Conservation (phyloP, 1,140 invertebrate genomes). For the Carposina sasakii region DNA sequence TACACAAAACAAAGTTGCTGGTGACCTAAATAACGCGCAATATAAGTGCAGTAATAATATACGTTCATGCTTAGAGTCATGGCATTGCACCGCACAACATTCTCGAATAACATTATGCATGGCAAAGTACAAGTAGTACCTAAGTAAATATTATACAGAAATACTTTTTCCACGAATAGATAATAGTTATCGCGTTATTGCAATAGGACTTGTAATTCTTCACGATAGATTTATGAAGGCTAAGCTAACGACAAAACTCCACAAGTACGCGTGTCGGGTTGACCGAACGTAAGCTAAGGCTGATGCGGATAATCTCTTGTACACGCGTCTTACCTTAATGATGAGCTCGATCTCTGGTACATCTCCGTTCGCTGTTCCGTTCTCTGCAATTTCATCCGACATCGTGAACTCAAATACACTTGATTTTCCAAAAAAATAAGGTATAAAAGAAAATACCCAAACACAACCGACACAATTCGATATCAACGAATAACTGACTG, state of each 20-base stretch:
- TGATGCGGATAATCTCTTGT: slow-evolving; percentile 32
- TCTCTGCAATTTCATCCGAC: slow-evolving; percentile 73
- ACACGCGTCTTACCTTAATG: slow-evolving; percentile 78
- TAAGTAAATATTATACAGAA: too few relatives aligned
- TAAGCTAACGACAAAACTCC: too few relatives aligned
- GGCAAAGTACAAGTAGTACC: too few relatives aligned
- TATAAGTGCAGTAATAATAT: slow-evolving; percentile 57
- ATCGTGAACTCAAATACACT: slow-evolving; percentile 62
- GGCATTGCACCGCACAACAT: too few relatives aligned
- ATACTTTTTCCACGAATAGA: too few relatives aligned
- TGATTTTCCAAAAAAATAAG: slow-evolving; percentile 38
- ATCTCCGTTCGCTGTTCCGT: slow-evolving; percentile 78
- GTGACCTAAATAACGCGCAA: slow-evolving; percentile 54
- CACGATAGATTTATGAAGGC: too few relatives aligned
- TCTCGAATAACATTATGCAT: too few relatives aligned
- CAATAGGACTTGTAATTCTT: too few relatives aligned
- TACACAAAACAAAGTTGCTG: slow-evolving; percentile 41
- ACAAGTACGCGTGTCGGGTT: slow-evolving; percentile 44
- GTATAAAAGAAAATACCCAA: slow-evolving; percentile 39
- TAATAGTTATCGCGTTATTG: too few relatives aligned
- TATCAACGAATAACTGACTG: slow-evolving; percentile 50
- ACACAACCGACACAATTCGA: slow-evolving; percentile 54
- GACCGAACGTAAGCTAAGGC: slow-evolving; percentile 32
- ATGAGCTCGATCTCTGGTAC: slow-evolving; percentile 87
- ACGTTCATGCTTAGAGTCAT: slow-evolving; percentile 50